Percentiles rank a stretch among this genome's conserved stretches.
These are phyloP conservation scores for Gulo gulo DNA, from an alignment of 2,113 vertebrate species.

Conservation along the genomic window DNA sequence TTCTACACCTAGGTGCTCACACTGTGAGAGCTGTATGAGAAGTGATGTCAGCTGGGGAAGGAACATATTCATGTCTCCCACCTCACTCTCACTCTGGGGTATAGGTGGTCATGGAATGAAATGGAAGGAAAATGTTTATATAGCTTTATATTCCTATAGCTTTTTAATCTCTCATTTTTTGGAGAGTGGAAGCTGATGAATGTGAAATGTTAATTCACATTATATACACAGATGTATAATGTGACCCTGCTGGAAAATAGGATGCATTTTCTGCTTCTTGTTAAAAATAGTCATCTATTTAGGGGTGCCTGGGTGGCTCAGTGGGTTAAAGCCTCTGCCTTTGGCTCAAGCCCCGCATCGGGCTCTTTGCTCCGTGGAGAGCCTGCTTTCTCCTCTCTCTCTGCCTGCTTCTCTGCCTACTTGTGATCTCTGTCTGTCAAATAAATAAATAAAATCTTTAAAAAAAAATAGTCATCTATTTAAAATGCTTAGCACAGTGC, in stretches of 20 bases:
- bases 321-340: no score
- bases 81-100: background rate
- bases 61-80: background rate
- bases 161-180: slow-evolving; percentile 4
- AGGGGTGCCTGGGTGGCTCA: no score
- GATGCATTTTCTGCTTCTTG: background rate
- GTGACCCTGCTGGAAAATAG: background rate
- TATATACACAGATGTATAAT: slow-evolving; percentile 13
- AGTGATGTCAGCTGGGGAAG: background rate
- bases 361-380: no score
- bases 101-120: background rate
- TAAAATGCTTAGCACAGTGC: slow-evolving; percentile 17
- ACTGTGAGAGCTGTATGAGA: background rate
- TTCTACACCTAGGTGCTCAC: background rate
- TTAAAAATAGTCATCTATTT: slow-evolving; percentile 47
- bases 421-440: no score
- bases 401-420: no score
- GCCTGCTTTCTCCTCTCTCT: no score
- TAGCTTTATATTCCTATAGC: background rate
- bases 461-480: slow-evolving; percentile 31
- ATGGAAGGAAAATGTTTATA: background rate
- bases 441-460: no score
- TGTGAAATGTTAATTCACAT: background rate
- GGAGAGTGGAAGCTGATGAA: background rate
- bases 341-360: no score